These are phyloP conservation scores for Sebastes paucispinis DNA, from an alignment of 2,797 vertebrate genomes.

Conservation along the genomic window DNA sequence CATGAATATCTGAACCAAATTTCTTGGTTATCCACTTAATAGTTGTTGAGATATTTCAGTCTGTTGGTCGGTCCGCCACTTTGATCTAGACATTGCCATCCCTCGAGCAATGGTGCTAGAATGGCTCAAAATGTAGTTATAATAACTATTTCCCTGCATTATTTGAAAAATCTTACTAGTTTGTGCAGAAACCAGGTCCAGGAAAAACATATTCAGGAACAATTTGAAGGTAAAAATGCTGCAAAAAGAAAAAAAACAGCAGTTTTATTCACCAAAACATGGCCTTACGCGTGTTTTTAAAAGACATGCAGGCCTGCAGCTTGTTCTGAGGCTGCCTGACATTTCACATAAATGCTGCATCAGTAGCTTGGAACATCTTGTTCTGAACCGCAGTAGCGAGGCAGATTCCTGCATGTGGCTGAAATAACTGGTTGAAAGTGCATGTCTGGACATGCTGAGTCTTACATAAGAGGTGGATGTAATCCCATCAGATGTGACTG, in stretches of 20 bases:
- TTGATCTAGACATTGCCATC: no score
- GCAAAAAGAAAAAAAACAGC: neutral
- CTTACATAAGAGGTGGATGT: slow-evolving; percentile 64
- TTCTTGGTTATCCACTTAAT: no score
- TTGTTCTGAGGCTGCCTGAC: slow-evolving; percentile 43
- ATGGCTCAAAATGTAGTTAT: neutral
- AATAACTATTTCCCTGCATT: neutral
- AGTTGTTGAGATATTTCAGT: no score
- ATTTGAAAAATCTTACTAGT: neutral
- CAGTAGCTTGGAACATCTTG: slow-evolving; percentile 55
- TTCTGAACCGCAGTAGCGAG: slow-evolving; percentile 18
- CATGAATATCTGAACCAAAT: no score
- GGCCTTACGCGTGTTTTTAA: neutral
- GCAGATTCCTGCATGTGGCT: slow-evolving; percentile 16
- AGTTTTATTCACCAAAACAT: neutral
- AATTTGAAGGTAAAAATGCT: neutral
- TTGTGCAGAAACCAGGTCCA: neutral
- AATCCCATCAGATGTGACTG: slow-evolving; percentile 44
- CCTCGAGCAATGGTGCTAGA: no score
- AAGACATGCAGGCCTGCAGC: neutral
- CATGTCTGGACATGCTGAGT: slow-evolving; percentile 60
- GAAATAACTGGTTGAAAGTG: slow-evolving; percentile 6
- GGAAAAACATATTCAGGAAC: neutral
- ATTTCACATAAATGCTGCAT: slow-evolving; percentile 49
- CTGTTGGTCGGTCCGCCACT: no score